Evolutionary conservation across 1,140 invertebrate genomes (phyloP).

Genomic region (Thaumatotibia leucotreta): DNA sequence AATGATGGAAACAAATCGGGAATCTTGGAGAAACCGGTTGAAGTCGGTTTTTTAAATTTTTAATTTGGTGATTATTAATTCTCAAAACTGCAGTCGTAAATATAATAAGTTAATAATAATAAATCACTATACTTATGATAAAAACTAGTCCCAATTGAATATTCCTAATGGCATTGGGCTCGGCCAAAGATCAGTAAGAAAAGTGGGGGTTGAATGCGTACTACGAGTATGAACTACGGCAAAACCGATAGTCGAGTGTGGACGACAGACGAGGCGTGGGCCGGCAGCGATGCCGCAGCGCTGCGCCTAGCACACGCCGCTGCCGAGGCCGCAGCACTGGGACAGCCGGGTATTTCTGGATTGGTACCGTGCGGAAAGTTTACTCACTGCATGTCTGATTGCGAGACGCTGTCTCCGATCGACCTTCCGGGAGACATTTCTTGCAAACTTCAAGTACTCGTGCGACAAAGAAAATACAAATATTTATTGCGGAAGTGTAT

Average conservation of each 20-base stretch:
- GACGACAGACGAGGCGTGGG: conserved; percentile 21
- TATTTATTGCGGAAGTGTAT: conserved; percentile 10
- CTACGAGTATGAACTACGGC: conserved; percentile 1
- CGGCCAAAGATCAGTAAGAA: neutral
- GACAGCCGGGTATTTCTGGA: conserved; percentile 65
- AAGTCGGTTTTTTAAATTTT: too few species aligned
- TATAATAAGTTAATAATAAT: too few species aligned
- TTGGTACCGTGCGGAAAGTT: conserved; percentile 73
- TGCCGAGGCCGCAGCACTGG: conserved; percentile 31
- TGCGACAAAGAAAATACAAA: conserved; percentile 8
- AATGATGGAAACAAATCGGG: too few species aligned
- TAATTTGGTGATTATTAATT: too few species aligned
- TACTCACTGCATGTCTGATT: conserved; percentile 56
- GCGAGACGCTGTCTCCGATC: conserved; percentile 42
- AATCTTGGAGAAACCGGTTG: too few species aligned
- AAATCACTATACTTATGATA: too few species aligned
- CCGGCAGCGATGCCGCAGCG: conserved; percentile 2
- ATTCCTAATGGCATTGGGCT: neutral
- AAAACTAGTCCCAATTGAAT: too few species aligned
- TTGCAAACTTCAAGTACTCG: conserved; percentile 14
- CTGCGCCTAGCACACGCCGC: conserved; percentile 20
- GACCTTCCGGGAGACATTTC: conserved; percentile 55
- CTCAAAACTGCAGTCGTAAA: too few species aligned
- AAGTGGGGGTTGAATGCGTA: neutral
- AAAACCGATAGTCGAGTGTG: neutral